Conservation (phyloP, 1,140 invertebrate genomes). For the Nilaparvata lugens region DNA sequence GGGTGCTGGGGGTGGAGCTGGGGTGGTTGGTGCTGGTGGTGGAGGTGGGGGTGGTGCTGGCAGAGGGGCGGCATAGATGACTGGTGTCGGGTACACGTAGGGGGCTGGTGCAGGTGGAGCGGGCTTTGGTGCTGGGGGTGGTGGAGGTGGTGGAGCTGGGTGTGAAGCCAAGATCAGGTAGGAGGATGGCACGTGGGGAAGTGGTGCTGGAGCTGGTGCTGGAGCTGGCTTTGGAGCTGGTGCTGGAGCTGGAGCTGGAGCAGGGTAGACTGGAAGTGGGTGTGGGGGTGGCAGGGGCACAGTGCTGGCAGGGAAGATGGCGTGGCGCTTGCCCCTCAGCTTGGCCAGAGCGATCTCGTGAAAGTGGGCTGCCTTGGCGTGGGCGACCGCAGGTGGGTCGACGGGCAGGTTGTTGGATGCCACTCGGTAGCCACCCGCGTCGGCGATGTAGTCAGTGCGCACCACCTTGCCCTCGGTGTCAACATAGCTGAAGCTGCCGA, state of each 20-base stretch:
- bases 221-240: slow-evolving; percentile 4
- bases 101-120: slow-evolving; percentile 18
- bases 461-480: slow-evolving; percentile 43
- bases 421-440: slow-evolving; percentile 43
- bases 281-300: slow-evolving; percentile 35
- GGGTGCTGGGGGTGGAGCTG: slow-evolving; percentile 14
- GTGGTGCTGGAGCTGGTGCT: background rate
- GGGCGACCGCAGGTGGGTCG: slow-evolving; percentile 11
- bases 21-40: slow-evolving; percentile 18
- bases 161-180: background rate
- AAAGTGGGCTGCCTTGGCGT: slow-evolving; percentile 30
- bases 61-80: background rate
- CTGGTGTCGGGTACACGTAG: slow-evolving; percentile 4
- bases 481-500: slow-evolving; percentile 45
- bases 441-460: slow-evolving; percentile 42
- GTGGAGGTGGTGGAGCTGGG: slow-evolving; percentile 28
- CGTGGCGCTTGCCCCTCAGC: background rate
- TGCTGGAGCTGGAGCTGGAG: slow-evolving; percentile 1
- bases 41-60: background rate
- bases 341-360: slow-evolving; percentile 27
- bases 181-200: background rate
- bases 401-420: slow-evolving; percentile 40
- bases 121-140: slow-evolving; percentile 32
- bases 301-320: slow-evolving; percentile 39
- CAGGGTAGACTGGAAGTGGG: slow-evolving; percentile 27